Conservation (phyloP, 2,888 invertebrate species). For the Campoletis raptor region DNA sequence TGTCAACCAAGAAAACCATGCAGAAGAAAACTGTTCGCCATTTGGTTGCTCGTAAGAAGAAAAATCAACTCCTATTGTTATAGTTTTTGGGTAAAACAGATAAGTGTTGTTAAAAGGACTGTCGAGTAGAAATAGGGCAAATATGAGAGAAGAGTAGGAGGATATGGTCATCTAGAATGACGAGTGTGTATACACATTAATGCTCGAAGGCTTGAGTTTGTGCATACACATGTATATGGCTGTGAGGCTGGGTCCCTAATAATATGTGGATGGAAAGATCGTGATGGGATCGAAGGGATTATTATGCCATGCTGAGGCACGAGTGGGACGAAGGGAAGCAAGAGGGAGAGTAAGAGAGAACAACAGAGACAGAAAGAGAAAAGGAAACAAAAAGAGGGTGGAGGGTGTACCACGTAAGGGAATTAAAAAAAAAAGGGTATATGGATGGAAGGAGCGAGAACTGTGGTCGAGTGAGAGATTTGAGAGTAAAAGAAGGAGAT, state of each 20-base stretch:
- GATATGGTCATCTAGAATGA: slow-evolving; percentile 17
- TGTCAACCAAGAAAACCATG: background rate
- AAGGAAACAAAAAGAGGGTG: slow-evolving; percentile 44
- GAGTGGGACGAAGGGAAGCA: slow-evolving; percentile 55
- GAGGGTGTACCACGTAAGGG: slow-evolving; percentile 43
- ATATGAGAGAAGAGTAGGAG: background rate
- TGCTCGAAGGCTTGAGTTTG: slow-evolving; percentile 14
- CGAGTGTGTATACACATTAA: background rate
- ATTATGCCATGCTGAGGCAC: slow-evolving; percentile 75
- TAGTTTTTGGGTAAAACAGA: background rate
- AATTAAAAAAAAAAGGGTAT: slow-evolving; percentile 40
- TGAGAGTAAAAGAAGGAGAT: slow-evolving; percentile 84
- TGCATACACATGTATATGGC: slow-evolving; percentile 21
- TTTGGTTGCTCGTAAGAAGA: background rate
- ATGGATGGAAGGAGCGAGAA: slow-evolving; percentile 70
- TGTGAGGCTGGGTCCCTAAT: slow-evolving; percentile 74
- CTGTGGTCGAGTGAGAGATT: slow-evolving; percentile 83
- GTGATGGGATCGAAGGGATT: slow-evolving; percentile 83
- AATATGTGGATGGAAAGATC: slow-evolving; percentile 82
- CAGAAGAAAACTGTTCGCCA: background rate
- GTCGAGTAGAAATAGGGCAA: slow-evolving; percentile 5
- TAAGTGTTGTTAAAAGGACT: background rate
- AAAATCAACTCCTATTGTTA: background rate
- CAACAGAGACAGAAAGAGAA: slow-evolving; percentile 44
- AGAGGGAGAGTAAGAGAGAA: slow-evolving; percentile 49